phyloP scores from a whole-genome alignment of 2,888 invertebrate species.

The Tipula confusa region DNA sequence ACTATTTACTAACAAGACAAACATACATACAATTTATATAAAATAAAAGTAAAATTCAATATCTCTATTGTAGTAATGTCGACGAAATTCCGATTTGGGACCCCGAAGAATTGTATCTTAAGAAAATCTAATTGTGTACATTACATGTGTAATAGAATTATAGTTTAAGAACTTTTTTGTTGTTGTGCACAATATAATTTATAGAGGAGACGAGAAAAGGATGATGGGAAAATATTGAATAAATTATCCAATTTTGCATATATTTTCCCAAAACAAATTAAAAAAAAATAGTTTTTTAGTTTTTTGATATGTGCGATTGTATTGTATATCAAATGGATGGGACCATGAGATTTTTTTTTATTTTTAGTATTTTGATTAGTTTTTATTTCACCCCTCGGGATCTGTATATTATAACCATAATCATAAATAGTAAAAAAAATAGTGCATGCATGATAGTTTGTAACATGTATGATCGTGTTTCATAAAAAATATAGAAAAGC shows the following conservation, averaged over 20 bases:
- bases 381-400: background rate
- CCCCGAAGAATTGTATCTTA: background rate
- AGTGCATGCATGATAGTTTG: background rate
- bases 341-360: background rate
- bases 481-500: background rate
- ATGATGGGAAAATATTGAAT: background rate
- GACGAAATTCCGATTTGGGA: slow-evolving; percentile 5
- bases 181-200: too few species aligned
- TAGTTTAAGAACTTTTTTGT: background rate
- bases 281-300: too few species aligned
- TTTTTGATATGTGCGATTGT: background rate
- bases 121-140: background rate
- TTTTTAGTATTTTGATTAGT: background rate
- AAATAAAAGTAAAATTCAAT: background rate
- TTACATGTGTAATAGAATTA: background rate
- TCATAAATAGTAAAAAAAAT: background rate
- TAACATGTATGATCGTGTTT: background rate
- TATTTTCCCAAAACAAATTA: slow-evolving; percentile 7
- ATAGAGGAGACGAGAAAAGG: background rate
- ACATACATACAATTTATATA: background rate
- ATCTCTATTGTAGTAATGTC: background rate
- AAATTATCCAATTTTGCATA: background rate
- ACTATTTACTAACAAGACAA: background rate
- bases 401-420: background rate
- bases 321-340: background rate